Percentiles rank a stretch among this genome's conserved stretches.
phyloP scores from a whole-genome alignment of 2,113 vertebrate species.

The Rhodinocichla rosea region DNA sequence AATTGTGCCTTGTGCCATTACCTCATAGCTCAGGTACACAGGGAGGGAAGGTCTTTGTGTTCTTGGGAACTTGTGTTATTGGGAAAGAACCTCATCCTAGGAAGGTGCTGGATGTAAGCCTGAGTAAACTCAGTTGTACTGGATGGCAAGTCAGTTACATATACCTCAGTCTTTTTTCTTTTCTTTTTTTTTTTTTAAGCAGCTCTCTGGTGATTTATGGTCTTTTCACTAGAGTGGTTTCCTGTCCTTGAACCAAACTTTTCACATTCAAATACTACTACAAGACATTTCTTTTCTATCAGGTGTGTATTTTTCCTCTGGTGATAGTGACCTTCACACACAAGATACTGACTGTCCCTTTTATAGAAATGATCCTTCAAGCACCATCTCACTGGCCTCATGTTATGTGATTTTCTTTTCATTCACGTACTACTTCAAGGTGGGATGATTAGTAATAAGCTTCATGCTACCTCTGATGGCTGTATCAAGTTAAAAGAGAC shows the following conservation, averaged over 20 bases:
- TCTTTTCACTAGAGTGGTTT: slow-evolving; percentile 2
- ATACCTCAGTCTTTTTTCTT: neutral
- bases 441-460: slow-evolving; percentile 33
- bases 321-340: slow-evolving; percentile 31
- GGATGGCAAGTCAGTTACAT: neutral
- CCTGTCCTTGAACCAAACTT: slow-evolving; percentile 26
- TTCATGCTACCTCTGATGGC: neutral
- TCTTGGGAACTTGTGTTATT: neutral
- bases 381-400: neutral
- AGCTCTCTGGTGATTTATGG: neutral
- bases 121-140: neutral
- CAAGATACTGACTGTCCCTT: neutral
- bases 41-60: neutral
- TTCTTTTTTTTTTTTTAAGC: neutral
- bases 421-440: neutral
- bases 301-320: neutral
- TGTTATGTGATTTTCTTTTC: neutral
- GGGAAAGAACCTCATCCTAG: neutral
- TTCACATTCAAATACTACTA: neutral
- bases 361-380: slow-evolving; percentile 24
- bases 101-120: neutral
- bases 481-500: neutral
- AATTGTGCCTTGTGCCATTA: neutral
- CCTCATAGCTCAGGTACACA: neutral
- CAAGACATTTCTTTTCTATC: neutral